A percentile compares a stretch with the other conserved stretches of the same genome.
These are phyloP conservation scores for Fistularia commersonii DNA, from an alignment of 2,797 vertebrate genomes.

Conservation along the genomic window DNA sequence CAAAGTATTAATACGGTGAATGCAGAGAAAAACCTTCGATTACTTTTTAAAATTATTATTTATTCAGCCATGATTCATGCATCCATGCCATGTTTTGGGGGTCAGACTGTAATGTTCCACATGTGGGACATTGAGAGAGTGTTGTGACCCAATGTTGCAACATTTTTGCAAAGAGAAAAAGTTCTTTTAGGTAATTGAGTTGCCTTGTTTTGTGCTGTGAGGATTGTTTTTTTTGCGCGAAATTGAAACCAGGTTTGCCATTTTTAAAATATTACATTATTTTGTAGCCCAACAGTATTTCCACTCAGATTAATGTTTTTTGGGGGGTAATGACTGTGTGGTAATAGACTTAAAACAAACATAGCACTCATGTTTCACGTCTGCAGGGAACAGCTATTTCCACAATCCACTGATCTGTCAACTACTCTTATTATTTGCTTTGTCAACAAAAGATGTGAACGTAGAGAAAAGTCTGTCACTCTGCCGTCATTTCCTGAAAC, in stretches of 20 bases:
- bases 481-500: too few species aligned
- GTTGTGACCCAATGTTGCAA: too few species aligned
- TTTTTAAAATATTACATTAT: slow-evolving; percentile 41
- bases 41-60: slow-evolving; percentile 18
- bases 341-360: too few species aligned
- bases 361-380: too few species aligned
- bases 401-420: too few species aligned
- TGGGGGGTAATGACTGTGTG: too few species aligned
- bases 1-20: slow-evolving; percentile 31
- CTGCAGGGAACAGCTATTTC: too few species aligned
- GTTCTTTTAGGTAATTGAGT: slow-evolving; percentile 6
- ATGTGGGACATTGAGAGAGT: too few species aligned
- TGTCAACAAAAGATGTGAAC: too few species aligned
- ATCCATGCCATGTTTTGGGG: slow-evolving; percentile 42
- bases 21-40: slow-evolving; percentile 20
- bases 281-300: slow-evolving; percentile 37
- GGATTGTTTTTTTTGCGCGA: slow-evolving; percentile 24
- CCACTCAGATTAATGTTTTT: background rate
- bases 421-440: too few species aligned
- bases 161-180: slow-evolving; percentile 2
- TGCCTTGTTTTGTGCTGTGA: slow-evolving; percentile 52
- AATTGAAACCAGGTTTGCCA: slow-evolving; percentile 14
- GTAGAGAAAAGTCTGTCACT: too few species aligned
- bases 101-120: background rate
- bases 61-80: slow-evolving; percentile 23